Base-by-base conservation (phyloP, 1,140 invertebrate species). In the Globodera ellingtonae region DNA sequence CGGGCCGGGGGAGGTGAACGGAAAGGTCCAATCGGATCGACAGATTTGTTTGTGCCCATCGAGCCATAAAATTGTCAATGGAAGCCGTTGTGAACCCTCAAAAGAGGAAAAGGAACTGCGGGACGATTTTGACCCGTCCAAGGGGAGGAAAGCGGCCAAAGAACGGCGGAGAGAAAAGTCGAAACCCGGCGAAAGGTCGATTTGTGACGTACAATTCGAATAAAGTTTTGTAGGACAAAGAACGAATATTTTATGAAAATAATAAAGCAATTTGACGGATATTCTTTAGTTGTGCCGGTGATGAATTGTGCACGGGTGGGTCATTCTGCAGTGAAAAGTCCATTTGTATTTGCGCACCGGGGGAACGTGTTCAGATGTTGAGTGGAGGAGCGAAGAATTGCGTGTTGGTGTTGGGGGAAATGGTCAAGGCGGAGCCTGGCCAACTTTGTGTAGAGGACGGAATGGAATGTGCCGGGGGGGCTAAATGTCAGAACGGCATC, bases 281-380 rank as follows among this genome's bases (percentile, higher is more conserved):
- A 35, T 35, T 35, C 35, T 35, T 35, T 18, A 62, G 56, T 15
- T 62, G 56, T 62, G 56, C 56, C n/a, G 76, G 85, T 44, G 86
- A 83, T n/a, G 87, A 87, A 71, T 78, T 78, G 10, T 87, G 87
- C 76, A 81, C 65, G 24, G 86, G 81, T 59, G 87, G 87, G 8
- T 83, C 86, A 15, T 62, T 89, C 65, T 87, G 86, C 73, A 79
- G 80, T 50, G n/a, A 48, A n/a, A 77, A 84, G n/a, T 82, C 79
- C n/a, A 79, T 84, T 66, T 89, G 88, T 59, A 78, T 79, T 13
- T 89, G 87, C 70, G 66, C 73, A 15, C 78, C 80, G 59, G 82
- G 82, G 70, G 81, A 85, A 72, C 78, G 80, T 66, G 76, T 86
- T n/a, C 73, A 72, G 24, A 18, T 18, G 5, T 76, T 87, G 65